phyloP scores from a whole-genome alignment of 2,113 vertebrate species.

The Cyphomyrus discorhynchus region DNA sequence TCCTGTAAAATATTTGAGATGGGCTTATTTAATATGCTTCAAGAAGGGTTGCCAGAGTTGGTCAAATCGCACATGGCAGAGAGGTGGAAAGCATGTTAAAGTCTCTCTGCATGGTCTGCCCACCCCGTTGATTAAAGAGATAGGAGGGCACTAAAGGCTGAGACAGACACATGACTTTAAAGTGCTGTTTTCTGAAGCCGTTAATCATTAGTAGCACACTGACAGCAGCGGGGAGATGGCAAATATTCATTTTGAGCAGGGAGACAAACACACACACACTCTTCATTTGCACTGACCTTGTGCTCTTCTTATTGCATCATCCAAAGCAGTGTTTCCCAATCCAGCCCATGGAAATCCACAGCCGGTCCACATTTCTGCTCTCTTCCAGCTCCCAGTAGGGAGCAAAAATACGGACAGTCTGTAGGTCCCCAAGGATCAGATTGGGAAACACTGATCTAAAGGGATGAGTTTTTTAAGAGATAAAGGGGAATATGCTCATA shows the following conservation, averaged over 20 bases:
- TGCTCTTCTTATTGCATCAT: background rate
- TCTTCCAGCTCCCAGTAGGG: too few relatives aligned
- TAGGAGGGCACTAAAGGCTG: background rate
- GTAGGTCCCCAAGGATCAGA: background rate
- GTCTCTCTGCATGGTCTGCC: background rate
- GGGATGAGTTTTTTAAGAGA: background rate
- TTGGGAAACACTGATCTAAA: background rate
- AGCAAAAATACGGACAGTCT: background rate
- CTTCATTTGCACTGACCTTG: background rate
- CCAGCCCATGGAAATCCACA: background rate
- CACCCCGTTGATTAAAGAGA: background rate
- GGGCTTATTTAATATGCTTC: background rate
- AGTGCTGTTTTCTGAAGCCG: background rate
- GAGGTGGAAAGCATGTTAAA: background rate
- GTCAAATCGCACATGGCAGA: background rate
- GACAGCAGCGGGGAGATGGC: background rate
- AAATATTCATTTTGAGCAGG: background rate
- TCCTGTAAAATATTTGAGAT: background rate
- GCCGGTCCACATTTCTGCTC: background rate
- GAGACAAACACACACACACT: background rate
- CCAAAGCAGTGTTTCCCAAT: background rate
- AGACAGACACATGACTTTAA: background rate
- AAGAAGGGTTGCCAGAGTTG: background rate
- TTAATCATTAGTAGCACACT: conserved; percentile 3
- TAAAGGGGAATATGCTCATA: conserved; percentile 2